Base-by-base conservation (phyloP, 1,140 invertebrate genomes). In the Rhopalosiphum padi region DNA sequence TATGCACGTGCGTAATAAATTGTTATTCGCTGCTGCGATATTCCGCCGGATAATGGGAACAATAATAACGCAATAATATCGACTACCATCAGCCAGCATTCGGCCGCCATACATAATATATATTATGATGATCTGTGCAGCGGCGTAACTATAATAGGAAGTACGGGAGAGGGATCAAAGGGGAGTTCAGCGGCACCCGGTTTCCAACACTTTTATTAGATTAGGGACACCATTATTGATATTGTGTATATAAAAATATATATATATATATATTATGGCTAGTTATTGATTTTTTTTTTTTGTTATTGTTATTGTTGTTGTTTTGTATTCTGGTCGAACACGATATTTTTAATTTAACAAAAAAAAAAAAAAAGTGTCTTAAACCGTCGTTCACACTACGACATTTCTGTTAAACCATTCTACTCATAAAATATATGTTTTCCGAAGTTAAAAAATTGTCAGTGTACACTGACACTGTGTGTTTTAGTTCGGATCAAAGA, bases 1-100 rank as follows among this genome's bases (percentile, higher is more conserved):
- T n/a, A 68, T 68, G 60, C 30, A 68, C 60, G 60, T 68, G 60
- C 60, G 60, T 68, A 68, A 68, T 68, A 68, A 68, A 68, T 68
- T 68, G 60, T n/a, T 68, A 68, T 68, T 68, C 60, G 60, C 60
- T 68, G 60, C 60, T 68, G 60, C 60, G 60, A 68, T 68, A 68
- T 68, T 68, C 60, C 60, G n/a, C 60, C 60, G n/a, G 60, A 68
- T 68, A 68, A 68, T 68, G 60, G 60, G 60, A 68, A 68, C 60
- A 68, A 68, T 68, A 68, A 68, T 68, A 68, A 68, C 60, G 60
- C 60, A 68, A 68, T 68, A 68, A 68, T 68, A 68, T 68, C 30
- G 60, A n/a, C 60, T 68, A n/a, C 60, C 60, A n/a, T 68, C 60
- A 68, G 60, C 60, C 60, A 68, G 30, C 60, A 18, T 68, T 68